Conservation (phyloP, 1,140 invertebrate genomes). For the Parapsyche elsis region DNA sequence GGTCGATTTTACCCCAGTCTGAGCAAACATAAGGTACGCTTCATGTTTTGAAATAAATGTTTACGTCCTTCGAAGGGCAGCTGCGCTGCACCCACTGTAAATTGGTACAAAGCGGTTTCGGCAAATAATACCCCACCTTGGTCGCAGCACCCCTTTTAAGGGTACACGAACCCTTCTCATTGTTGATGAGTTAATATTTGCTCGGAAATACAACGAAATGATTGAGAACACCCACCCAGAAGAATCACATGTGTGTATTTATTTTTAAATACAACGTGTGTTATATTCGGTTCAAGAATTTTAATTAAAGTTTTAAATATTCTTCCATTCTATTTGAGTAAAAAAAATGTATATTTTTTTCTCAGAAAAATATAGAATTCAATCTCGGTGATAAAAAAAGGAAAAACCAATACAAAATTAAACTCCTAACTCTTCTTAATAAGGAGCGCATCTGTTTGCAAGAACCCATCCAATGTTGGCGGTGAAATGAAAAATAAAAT, state of each 20-base stretch:
- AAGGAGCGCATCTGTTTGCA: constrained; percentile 31
- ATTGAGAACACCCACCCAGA: too few relatives aligned
- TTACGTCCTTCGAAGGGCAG: neutral
- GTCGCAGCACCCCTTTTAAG: too few relatives aligned
- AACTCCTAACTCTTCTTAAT: constrained; percentile 36
- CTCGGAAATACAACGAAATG: neutral
- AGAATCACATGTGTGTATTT: too few relatives aligned
- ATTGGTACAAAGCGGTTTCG: constrained; percentile 13
- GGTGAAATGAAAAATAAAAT: neutral
- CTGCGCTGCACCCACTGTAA: constrained; percentile 19
- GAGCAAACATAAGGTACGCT: neutral
- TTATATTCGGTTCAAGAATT: neutral
- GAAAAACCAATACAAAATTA: constrained; percentile 18
- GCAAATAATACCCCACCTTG: constrained; percentile 11
- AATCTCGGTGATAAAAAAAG: neutral
- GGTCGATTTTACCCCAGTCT: constrained; percentile 13
- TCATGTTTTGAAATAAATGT: neutral
- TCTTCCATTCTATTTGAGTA: neutral
- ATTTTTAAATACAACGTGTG: neutral
- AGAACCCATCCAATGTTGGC: neutral
- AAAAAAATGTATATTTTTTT: neutral
- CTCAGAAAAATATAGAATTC: neutral
- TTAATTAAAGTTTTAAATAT: constrained; percentile 22
- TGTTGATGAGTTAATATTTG: constrained; percentile 13
- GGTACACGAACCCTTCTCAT: neutral